Base-by-base conservation (phyloP, 1,140 invertebrate genomes). In the Anthonomus grandis region DNA sequence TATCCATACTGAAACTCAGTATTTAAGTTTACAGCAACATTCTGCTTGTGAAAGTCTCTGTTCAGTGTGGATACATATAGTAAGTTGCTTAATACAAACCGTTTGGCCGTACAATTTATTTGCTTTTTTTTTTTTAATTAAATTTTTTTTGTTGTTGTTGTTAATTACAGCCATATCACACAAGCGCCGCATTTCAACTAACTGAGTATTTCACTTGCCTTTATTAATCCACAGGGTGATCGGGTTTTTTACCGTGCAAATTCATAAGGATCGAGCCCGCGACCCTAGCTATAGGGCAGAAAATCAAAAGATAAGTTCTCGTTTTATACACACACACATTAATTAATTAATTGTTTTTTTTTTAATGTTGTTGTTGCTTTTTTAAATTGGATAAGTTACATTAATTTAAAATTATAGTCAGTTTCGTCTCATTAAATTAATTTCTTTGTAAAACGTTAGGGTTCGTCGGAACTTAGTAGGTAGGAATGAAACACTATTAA, bases 231-330 rank as follows among this genome's bases (percentile, higher is more conserved):
- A 69, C 65, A 70, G 64, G 68, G 67, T 60, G 63, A 63, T 66
- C 64, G 57, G 57, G 61, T 63, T 66, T 68, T 62, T 68, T 59
- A 61, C 60, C 60, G 56, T 59, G 42, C 55, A 58, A 59, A 58
- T 64, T 68, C 64, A 68, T 65, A 69, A 62, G 66, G 64, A 70
- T 64, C 67, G 65, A 64, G 67, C 52, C 58, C 65, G 62, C 68
- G 65, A 71, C 71, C 71, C 70, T 70, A 73, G 70, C 71, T 73
- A 73, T 64, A 71, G 69, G 70, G 70, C 70, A 73, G 67, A 73
- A 65, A 73, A 73, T 65, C 68, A 73, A 64, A 71, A 62, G 34
- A 68, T 68, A 24, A 59, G 49, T 50, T 15, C n/a, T 12, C 21
- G 21, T 49, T 49, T 39, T 12, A 38, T 24, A n/a, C n/a, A 51